phyloP scores from a whole-genome alignment of 2,113 vertebrate species.

The Forbesichthys agassizii region DNA sequence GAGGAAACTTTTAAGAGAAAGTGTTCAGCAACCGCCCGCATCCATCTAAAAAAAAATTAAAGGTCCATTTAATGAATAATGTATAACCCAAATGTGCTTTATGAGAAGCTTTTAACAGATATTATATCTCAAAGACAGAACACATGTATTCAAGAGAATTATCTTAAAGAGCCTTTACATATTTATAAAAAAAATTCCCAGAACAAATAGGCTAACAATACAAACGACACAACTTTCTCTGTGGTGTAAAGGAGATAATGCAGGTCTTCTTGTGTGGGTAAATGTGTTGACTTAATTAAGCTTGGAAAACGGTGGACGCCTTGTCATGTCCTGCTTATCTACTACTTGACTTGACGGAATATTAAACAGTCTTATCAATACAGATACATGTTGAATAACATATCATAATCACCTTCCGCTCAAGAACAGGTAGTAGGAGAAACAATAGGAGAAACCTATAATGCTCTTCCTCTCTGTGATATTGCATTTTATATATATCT shows the following conservation, averaged over 20 bases:
- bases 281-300: no score
- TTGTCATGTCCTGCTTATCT: no score
- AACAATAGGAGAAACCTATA: neutral
- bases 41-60: no score
- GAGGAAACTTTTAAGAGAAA: constrained; percentile 41
- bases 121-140: constrained; percentile 27
- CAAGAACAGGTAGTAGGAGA: no score
- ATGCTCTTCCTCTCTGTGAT: no score
- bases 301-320: no score
- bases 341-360: no score
- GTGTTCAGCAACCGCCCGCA: neutral
- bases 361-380: neutral
- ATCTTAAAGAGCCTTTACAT: constrained; percentile 12
- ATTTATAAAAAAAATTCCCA: constrained; percentile 14
- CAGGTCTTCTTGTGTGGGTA: no score
- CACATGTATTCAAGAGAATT: constrained; percentile 31
- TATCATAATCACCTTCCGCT: no score
- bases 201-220: neutral
- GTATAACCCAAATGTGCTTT: constrained; percentile 32
- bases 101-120: constrained; percentile 36
- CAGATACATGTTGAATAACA: neutral
- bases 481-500: no score
- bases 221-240: no score
- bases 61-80: constrained; percentile 32
- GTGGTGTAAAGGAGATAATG: no score